Base-by-base conservation (phyloP, 2,797 vertebrate species). In the Margarornis squamiger region DNA sequence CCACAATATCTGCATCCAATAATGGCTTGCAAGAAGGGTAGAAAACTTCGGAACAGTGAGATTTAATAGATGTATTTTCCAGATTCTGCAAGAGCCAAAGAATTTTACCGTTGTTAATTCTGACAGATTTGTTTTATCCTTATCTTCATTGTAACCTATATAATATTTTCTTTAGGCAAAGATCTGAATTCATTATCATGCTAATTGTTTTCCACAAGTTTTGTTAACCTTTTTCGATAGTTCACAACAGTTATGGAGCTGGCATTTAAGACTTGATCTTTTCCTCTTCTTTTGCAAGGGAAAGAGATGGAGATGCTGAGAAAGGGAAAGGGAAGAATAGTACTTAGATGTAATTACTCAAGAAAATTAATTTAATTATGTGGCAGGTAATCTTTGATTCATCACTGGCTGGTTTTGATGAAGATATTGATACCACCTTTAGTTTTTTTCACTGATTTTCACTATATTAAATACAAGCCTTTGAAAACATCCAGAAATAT, bases 361-460 rank as follows among this genome's bases (percentile, higher is more conserved):
- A 83, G 85, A 84, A 92, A 94, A 93, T 77, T 36, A 81, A 89
- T 93, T 81, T 93, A 79, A 62, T 71, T 43, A 26, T 51, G 73
- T 88, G 30, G 62, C 65, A 93, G 57, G 30, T 70, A 92, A 62
- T 58, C 41, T 30, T 92, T 88, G 63, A 91, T 68, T 91, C 79
- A 82, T 81, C n/a, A 62, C 22, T 85, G 49, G 9, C 32, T 85
- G 87, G 18, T 81, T 92, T 79, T 90, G 27, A 57, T 75, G 45
- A 84, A 71, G 73, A 51, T 76, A 18, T 51, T 92, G 55, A 54
- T 62, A 61, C 7, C 1, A 2, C 49, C 34, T 87, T 61, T 3
- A 36, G 2, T 12, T 79, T 94, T 94, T 88, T 84, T 49, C 27
- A 9, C 6, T 75, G 63, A 27, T 73, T 90, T 95, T 91, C 41